These are phyloP conservation scores for Exephanes ischioxanthus DNA, from an alignment of 2,888 invertebrate genomes.

Conservation along the genomic window DNA sequence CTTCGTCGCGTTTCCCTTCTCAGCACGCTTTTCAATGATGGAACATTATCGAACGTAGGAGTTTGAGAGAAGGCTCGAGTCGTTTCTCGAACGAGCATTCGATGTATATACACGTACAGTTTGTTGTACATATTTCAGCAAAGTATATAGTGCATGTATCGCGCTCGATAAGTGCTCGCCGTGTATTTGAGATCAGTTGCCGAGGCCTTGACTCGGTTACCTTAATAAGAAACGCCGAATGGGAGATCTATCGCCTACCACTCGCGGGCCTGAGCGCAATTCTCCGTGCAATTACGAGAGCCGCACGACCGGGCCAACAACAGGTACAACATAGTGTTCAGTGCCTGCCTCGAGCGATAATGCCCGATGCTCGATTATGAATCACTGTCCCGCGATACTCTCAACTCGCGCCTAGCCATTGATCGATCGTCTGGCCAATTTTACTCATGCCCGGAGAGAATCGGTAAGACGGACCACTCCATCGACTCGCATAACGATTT, in stretches of 20 bases:
- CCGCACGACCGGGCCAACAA: constrained; percentile 38
- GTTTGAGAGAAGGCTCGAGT: constrained; percentile 16
- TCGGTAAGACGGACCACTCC: neutral
- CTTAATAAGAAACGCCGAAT: constrained; percentile 82
- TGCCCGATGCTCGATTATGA: constrained; percentile 53
- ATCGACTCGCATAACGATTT: constrained; percentile 4
- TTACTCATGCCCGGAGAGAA: constrained; percentile 16
- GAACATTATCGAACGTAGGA: constrained; percentile 25
- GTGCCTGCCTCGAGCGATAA: constrained; percentile 23
- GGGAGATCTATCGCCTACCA: constrained; percentile 76
- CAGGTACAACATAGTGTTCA: neutral
- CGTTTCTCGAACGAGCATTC: constrained; percentile 8
- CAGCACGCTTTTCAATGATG: neutral
- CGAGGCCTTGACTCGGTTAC: constrained; percentile 82
- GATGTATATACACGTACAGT: neutral
- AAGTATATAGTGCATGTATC: constrained; percentile 42
- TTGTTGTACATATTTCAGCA: constrained; percentile 24
- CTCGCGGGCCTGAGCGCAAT: constrained; percentile 47
- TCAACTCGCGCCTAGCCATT: constrained; percentile 39
- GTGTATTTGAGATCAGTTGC: constrained; percentile 58
- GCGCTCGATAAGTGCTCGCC: constrained; percentile 58
- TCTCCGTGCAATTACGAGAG: constrained; percentile 56
- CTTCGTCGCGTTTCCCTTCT: neutral
- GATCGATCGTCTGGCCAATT: constrained; percentile 59
- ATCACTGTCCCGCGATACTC: constrained; percentile 47